Base-by-base conservation (phyloP, 2,888 invertebrate genomes). In the Myathropa florea region DNA sequence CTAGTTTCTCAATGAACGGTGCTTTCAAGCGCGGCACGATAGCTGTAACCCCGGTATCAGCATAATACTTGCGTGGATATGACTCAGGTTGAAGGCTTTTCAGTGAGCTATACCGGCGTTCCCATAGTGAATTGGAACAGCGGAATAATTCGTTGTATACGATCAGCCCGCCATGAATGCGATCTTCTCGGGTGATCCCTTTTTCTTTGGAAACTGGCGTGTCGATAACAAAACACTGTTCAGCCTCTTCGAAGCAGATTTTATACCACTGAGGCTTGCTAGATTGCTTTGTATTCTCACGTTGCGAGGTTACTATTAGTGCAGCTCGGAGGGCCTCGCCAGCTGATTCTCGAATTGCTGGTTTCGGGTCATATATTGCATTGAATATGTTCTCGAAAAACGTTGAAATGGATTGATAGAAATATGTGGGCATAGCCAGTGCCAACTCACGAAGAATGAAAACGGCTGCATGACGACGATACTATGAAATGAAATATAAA, bases 321-420 rank as follows among this genome's bases (percentile, higher is more conserved):
- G 98, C 99, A 24, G 98, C 98, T 89, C 98, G 94, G n/a, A 99
- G 93, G 0, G 99, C 98, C 90, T 98, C 97, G 0, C 97, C 98
- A 0, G 98, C 98, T 6, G 97, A 97, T 92, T 98, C 98, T 65
- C 99, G 94, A 85, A 99, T 97, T 39, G 96, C 95, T 4, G 97
- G 95, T 93, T 98, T 98, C 0, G 97, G 96, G 93, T 99, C 98
- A 89, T 97, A 95, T 61, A 98, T 95, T 0, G 98, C 98, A 91
- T 96, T 96, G 90, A 98, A 97, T 88, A 99, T 98, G 73, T 97
- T 95, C 88, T 98, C 98, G 92, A 99, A 98, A 92, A 98, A 98
- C 21, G 96, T 96, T 18, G 97, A 96, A 0, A 98, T 97, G 93
- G 97, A 97, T 92, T 98, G 98, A 91, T 97, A 99, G 92, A 99